Conservation (phyloP, 2,888 invertebrate species). For the Mellilla xanthometata region DNA sequence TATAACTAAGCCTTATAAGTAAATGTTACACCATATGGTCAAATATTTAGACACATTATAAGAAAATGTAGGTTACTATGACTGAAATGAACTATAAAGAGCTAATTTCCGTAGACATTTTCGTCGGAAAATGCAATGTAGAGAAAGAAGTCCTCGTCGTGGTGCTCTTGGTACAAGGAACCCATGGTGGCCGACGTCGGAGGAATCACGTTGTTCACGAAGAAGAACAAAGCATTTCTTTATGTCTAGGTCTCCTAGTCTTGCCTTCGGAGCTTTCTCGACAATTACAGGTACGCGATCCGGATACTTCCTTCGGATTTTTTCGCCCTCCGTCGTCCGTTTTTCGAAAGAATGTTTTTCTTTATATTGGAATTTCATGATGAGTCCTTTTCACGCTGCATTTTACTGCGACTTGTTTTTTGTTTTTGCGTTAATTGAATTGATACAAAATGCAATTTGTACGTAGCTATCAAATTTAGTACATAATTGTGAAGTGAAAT, state of each 20-base stretch:
- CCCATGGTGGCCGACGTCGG: constrained; percentile 99
- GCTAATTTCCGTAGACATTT: constrained; percentile 94
- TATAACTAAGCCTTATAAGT: constrained; percentile 71
- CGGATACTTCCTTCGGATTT: constrained; percentile 97
- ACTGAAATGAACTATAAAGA: constrained; percentile 40
- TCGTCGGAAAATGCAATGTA: constrained; percentile 99
- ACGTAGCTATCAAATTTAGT: too few relatives aligned
- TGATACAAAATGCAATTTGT: constrained; percentile 54
- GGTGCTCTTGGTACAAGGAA: constrained; percentile 98
- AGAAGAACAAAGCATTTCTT: constrained; percentile 98
- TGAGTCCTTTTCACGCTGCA: constrained; percentile 51
- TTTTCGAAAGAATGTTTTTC: constrained; percentile 98
- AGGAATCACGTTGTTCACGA: constrained; percentile 98
- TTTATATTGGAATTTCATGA: constrained; percentile 98
- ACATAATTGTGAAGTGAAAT: too few relatives aligned
- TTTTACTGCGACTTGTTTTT: constrained; percentile 80
- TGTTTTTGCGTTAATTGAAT: constrained; percentile 78
- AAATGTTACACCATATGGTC: constrained; percentile 69
- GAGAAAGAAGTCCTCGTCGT: constrained; percentile 99
- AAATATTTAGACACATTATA: constrained; percentile 52
- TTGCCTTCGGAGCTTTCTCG: constrained; percentile 97
- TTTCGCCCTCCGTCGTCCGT: constrained; percentile 97
- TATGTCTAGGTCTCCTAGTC: constrained; percentile 97
- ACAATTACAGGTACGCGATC: constrained; percentile 98
- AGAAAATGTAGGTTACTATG: constrained; percentile 36